Conservation (phyloP, 1,140 invertebrate genomes). For the Eubasilissa regina region DNA sequence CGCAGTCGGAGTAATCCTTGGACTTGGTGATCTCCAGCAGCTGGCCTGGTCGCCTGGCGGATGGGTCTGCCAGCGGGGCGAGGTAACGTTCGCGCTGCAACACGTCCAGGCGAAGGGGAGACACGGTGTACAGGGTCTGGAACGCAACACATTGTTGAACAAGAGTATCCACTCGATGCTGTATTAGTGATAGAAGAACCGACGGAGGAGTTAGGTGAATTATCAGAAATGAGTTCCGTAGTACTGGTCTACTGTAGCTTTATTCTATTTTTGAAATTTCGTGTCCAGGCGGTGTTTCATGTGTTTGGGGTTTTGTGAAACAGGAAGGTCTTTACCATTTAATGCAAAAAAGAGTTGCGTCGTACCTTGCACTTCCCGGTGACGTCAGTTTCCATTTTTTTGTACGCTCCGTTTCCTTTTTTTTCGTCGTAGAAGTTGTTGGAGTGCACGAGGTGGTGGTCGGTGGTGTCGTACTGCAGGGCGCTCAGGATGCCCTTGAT, state of each 20-base stretch:
- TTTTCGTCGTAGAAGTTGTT: constrained; percentile 70
- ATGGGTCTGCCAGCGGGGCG: constrained; percentile 67
- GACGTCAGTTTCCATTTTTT: constrained; percentile 79
- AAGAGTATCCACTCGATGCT: neutral
- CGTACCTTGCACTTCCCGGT: constrained; percentile 76
- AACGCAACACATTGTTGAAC: constrained; percentile 62
- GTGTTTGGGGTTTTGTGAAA: too few relatives aligned
- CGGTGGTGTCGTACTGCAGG: constrained; percentile 73
- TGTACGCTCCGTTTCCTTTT: constrained; percentile 72
- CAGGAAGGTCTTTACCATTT: too few relatives aligned
- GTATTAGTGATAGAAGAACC: neutral
- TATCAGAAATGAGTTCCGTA: too few relatives aligned
- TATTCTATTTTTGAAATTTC: too few relatives aligned
- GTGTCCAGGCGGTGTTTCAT: too few relatives aligned
- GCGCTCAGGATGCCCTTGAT: constrained; percentile 75
- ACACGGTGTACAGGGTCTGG: constrained; percentile 76
- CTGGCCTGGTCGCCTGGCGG: constrained; percentile 66
- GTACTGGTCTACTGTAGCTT: too few relatives aligned
- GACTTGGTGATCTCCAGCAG: constrained; percentile 78
- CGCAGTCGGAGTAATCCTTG: constrained; percentile 78
- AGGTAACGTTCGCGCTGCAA: constrained; percentile 69
- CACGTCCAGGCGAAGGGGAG: constrained; percentile 72
- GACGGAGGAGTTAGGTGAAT: too few relatives aligned
- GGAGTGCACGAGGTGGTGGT: constrained; percentile 64
- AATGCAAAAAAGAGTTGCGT: neutral